Base-by-base conservation (phyloP, 2,113 vertebrate genomes). In the Xyrauchen texanus region DNA sequence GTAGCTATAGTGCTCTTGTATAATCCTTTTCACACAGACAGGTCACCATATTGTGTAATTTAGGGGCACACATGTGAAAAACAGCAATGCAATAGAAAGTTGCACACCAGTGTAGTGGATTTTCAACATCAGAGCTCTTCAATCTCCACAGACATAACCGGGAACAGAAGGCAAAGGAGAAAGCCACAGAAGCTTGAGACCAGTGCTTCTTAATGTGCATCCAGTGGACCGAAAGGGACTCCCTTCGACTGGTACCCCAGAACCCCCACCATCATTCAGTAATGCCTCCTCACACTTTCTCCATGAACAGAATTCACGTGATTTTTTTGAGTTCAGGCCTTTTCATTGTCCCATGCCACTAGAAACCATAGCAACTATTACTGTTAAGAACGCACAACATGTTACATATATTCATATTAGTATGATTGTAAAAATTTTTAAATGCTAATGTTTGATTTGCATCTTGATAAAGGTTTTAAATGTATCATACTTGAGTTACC, bases 121-220 rank as follows among this genome's bases (percentile, higher is more conserved):
- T 58, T 66, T 77, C 49, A 57, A 12, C 21, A 47, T 49, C 65
- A 53, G 5, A 57, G 45, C 5, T 52, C 5, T 44, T 79, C 55
- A 44, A 9, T 47, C 5, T 78, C 77, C 8, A 5, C 69, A 98
- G 97, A 86, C 87, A 95, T 82, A 88, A 98, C 0, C 95, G 92
- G 89, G 93, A 95, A 55, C 83, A 91, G 86, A 96, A 96, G 90
- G 94, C 93, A 16, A 79, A n/a, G n/a, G n/a, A n/a, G n/a, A n/a
- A 93, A 77, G 91, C 82, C 66, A 86, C 91, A 2, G 86, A 93
- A 77, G 88, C 89, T 82, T 92, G 85, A 93, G 49, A 2, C 4
- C 16, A 12, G n/a, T 11, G 3, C 47, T 51, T 51, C 53, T 1
- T 69, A 60, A 12, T 60, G 70, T 34, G 68, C 51, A 49, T 74